phyloP scores from a whole-genome alignment of 1,140 invertebrate species.

The Riptortus pedestris region DNA sequence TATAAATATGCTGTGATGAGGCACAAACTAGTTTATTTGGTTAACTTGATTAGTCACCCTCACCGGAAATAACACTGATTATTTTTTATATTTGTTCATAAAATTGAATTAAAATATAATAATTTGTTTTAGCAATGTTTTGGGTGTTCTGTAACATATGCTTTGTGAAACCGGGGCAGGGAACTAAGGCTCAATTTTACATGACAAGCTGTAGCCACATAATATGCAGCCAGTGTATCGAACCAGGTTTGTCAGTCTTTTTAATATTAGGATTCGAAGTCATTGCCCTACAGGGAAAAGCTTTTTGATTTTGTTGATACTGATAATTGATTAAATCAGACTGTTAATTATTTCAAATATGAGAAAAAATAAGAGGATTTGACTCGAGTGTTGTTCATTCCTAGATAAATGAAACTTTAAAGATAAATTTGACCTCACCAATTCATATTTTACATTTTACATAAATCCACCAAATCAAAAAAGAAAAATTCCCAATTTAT shows the following conservation, averaged over 20 bases:
- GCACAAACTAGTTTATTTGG: too few relatives aligned
- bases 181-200: constrained; percentile 16
- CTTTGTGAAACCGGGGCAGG: constrained; percentile 8
- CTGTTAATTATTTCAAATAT: not conserved
- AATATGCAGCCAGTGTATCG: constrained; percentile 15
- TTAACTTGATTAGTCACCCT: too few relatives aligned
- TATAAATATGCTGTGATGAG: too few relatives aligned
- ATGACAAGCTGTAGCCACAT: constrained; percentile 22
- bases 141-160: constrained; percentile 31
- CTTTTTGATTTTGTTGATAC: not conserved
- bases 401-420: not conserved
- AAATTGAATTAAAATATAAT: too few relatives aligned
- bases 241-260: constrained; percentile 12
- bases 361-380: not conserved
- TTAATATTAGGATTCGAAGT: not conserved
- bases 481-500: too few relatives aligned
- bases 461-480: too few relatives aligned
- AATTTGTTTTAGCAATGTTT: constrained; percentile 13
- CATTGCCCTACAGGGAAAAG: not conserved
- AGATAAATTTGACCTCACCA: too few relatives aligned
- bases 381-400: not conserved
- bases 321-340: not conserved
- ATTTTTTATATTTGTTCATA: too few relatives aligned
- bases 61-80: too few relatives aligned
- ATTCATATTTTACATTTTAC: too few relatives aligned